Base-by-base conservation (phyloP, 2,113 vertebrate genomes). In the Peromyscus leucopus region DNA sequence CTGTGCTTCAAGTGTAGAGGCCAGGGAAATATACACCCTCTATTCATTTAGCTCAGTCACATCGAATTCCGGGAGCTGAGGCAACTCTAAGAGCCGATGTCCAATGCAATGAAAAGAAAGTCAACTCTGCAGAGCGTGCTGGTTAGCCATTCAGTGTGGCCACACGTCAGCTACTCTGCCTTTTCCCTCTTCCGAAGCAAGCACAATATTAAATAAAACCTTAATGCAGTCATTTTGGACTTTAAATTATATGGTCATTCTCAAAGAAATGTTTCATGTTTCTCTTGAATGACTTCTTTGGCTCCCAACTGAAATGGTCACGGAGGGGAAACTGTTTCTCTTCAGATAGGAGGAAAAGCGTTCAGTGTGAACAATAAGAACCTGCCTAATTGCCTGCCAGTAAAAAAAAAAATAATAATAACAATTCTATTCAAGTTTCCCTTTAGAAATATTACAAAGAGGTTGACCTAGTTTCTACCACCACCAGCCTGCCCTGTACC, bases 231-330 rank as follows among this genome's bases (percentile, higher is more conserved):
- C 90, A 63, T 82, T 85, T 86, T 1, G 7, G 79, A 55, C 86
- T 95, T 88, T 59, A 96, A 96, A 94, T 96, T 93, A 88, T n/a
- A 78, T 1, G 15, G 39, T 91, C 42, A 39, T 96, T 97, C 89
- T 91, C 80, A 69, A 96, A 96, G 84, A 91, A 93, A 83, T 10
- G 28, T 88, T 96, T 96, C 86, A 24, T 48, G 72, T 92, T 95
- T 91, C 87, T 78, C 65, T 90, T 93, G 92, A 95, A 96, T 97
- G 28, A 93, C 80, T 95, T 96, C 71, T 93, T 76, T 89, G 39
- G 26, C 46, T 95, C 76, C 89, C 26, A 93, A 82, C 19, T 82
- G 39, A 96, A 96, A 83, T 67, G 84, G 80, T 65, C 84, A 85
- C 21, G 6, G 84, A 24, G 46, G 59, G 87, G 46, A 96, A 96